A percentile compares a stretch with the other conserved stretches of the same genome.
Evolutionary conservation across 2,888 invertebrate species (phyloP).

Genomic region (Timema cristinae): DNA sequence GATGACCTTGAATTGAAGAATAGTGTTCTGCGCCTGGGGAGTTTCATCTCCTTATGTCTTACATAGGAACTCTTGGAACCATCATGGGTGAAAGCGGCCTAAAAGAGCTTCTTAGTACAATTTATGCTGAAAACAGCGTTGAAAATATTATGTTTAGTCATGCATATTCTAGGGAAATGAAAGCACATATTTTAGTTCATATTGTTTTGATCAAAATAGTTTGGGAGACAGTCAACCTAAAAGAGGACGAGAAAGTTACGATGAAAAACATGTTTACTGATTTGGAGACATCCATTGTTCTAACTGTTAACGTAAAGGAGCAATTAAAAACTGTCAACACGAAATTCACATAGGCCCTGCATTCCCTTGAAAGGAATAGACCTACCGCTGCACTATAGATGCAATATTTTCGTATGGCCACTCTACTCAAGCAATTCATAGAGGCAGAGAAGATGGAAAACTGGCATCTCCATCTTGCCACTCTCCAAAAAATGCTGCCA

Average conservation of each 20-base stretch:
- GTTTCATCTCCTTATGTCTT: background rate
- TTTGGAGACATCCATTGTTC: background rate
- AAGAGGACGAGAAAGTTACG: background rate
- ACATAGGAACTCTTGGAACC: background rate
- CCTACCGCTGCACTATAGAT: background rate
- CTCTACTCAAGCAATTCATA: slow-evolving; percentile 3
- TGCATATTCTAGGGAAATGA: background rate
- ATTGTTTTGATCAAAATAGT: background rate
- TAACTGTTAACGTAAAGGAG: background rate
- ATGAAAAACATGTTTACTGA: slow-evolving; percentile 3
- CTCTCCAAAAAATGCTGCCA: slow-evolving; percentile 1
- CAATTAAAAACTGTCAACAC: background rate
- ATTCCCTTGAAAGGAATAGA: background rate
- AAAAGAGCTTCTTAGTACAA: background rate
- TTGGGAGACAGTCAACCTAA: background rate
- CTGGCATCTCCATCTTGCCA: slow-evolving; percentile 2
- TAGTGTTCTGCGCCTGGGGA: background rate
- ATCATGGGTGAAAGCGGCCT: background rate
- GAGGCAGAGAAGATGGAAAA: background rate
- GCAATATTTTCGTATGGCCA: background rate
- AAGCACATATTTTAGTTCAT: background rate
- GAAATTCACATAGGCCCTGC: background rate
- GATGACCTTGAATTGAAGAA: background rate
- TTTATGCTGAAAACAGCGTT: slow-evolving; percentile 6
- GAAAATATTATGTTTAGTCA: background rate